Evolutionary conservation across 2,888 invertebrate species (phyloP).

Genomic region (Petrolisthes manimaculis): DNA sequence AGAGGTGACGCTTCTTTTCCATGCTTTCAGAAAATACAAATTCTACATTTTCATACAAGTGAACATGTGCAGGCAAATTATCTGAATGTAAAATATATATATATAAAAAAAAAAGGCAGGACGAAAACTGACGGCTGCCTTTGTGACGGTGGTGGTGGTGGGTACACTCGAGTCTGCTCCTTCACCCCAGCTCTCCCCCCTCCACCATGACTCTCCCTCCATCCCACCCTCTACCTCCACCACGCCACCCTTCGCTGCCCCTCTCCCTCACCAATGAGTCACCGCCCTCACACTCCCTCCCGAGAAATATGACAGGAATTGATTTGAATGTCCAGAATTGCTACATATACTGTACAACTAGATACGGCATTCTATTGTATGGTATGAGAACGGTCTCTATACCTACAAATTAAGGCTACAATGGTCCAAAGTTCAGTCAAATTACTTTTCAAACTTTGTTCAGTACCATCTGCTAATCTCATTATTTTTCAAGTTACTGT

Average conservation of each 20-base stretch:
- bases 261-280: background rate
- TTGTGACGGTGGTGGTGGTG: background rate
- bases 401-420: too few species aligned
- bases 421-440: too few species aligned
- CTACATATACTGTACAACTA: too few species aligned
- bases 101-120: background rate
- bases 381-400: too few species aligned
- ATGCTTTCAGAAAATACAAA: background rate
- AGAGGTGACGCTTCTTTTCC: slow-evolving; percentile 13
- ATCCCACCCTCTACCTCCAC: background rate
- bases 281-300: slow-evolving; percentile 2
- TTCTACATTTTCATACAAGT: background rate
- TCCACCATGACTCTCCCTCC: background rate
- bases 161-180: background rate
- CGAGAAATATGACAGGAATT: background rate
- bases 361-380: too few species aligned
- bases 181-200: background rate
- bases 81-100: background rate
- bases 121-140: background rate
- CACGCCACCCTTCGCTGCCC: background rate
- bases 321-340: background rate
- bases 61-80: background rate
- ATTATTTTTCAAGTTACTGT: too few species aligned
- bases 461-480: too few species aligned
- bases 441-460: too few species aligned